Percentiles rank a stretch among this genome's conserved stretches.
Evolutionary conservation across 2,113 vertebrate species (phyloP).

Genomic region (Planiliza haematocheilus): DNA sequence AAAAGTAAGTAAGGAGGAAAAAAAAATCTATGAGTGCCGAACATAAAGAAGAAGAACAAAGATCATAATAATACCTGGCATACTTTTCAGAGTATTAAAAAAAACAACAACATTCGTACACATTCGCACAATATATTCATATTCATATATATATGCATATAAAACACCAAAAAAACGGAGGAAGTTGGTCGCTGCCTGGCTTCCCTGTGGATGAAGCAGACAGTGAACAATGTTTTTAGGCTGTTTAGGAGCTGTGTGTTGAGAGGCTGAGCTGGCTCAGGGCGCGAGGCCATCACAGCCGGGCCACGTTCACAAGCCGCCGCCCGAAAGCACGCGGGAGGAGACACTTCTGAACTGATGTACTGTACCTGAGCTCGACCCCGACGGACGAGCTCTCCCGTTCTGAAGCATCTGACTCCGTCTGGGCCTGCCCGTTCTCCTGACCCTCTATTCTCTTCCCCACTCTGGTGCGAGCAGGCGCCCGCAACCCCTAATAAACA

Average conservation of each 20-base stretch:
- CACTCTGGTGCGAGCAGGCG: slow-evolving; percentile 9
- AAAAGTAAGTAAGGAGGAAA: slow-evolving; percentile 61
- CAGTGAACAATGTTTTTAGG: slow-evolving; percentile 71
- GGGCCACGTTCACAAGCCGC: slow-evolving; percentile 64
- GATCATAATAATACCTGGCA: slow-evolving; percentile 76
- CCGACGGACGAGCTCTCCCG: slow-evolving; percentile 51
- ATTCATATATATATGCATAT: slow-evolving; percentile 84
- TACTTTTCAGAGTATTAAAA: slow-evolving; percentile 80
- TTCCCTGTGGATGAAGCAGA: slow-evolving; percentile 80
- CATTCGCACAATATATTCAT: slow-evolving; percentile 85
- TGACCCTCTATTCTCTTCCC: slow-evolving; percentile 64
- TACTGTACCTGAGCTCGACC: slow-evolving; percentile 55
- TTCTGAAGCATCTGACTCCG: slow-evolving; percentile 63
- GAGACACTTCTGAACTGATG: slow-evolving; percentile 67
- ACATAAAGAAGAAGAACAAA: slow-evolving; percentile 55
- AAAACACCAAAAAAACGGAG: slow-evolving; percentile 83
- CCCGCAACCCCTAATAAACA: slow-evolving; percentile 31
- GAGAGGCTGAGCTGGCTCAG: slow-evolving; percentile 85
- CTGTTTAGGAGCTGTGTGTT: slow-evolving; percentile 84
- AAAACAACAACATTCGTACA: slow-evolving; percentile 83
- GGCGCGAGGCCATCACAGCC: slow-evolving; percentile 76
- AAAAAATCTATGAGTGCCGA: slow-evolving; percentile 48
- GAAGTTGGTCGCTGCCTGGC: slow-evolving; percentile 75
- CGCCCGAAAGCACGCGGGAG: slow-evolving; percentile 48
- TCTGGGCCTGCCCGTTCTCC: slow-evolving; percentile 50